Evolutionary conservation across 2,888 invertebrate species (phyloP).

Genomic region (Drosophila mimica): DNA sequence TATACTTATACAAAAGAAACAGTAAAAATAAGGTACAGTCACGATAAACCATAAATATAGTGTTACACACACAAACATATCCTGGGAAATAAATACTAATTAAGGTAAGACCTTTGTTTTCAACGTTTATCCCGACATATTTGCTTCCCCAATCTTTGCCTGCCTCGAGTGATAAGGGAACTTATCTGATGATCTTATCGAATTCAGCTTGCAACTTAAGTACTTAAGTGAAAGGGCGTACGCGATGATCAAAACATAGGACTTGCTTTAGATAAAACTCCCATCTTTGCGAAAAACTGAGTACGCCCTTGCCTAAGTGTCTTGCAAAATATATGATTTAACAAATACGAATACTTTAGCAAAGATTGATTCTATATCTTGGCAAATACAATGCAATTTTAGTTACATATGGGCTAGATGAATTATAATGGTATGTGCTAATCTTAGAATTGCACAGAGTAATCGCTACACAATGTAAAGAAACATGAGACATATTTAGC

Average conservation of each 20-base stretch:
- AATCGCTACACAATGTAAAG: constrained; percentile 41
- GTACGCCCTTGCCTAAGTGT: constrained; percentile 4
- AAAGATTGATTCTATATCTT: constrained; percentile 47
- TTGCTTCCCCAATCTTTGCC: not conserved
- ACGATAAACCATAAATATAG: constrained; percentile 8
- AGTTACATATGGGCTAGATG: constrained; percentile 31
- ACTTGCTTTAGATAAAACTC: not conserved
- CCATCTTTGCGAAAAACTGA: not conserved
- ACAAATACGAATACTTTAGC: constrained; percentile 67
- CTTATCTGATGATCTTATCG: constrained; percentile 12
- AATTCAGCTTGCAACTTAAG: constrained; percentile 42
- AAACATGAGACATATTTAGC: constrained; percentile 29
- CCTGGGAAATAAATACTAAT: constrained; percentile 4
- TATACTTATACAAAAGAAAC: constrained; percentile 39
- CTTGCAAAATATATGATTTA: constrained; percentile 42
- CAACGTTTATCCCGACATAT: constrained; percentile 6
- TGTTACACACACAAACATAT: constrained; percentile 4
- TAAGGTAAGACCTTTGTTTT: constrained; percentile 1
- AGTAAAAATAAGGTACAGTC: constrained; percentile 29
- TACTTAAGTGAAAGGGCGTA: constrained; percentile 27
- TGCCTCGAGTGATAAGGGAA: not conserved
- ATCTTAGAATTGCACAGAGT: constrained; percentile 66
- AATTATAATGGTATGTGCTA: constrained; percentile 58
- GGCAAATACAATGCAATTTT: constrained; percentile 59
- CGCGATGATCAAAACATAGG: not conserved